Conservation (phyloP, 2,797 vertebrate genomes). For the Pangasius djambal region DNA sequence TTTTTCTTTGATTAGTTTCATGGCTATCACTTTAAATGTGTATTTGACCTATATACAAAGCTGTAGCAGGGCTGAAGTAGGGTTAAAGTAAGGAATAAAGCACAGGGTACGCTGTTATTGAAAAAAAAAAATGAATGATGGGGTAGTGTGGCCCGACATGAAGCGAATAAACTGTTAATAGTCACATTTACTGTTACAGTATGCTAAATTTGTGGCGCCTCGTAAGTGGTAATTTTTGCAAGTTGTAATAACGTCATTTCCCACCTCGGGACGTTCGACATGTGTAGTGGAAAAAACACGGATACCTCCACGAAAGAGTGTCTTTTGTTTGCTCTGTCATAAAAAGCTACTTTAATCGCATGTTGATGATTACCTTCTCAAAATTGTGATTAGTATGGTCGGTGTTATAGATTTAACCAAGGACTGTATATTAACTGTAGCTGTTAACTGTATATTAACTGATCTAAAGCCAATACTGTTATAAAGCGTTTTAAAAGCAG, state of each 20-base stretch:
- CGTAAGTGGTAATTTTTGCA: not conserved
- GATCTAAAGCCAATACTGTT: not conserved
- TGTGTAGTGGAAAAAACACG: not conserved
- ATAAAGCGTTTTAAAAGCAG: not conserved
- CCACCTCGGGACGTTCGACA: not conserved
- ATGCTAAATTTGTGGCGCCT: not conserved
- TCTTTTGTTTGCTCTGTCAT: not conserved
- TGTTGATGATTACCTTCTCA: too few species aligned
- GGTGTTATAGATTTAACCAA: too few species aligned
- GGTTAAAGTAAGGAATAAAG: not conserved
- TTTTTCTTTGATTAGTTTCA: not conserved
- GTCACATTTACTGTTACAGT: not conserved
- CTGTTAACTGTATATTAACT: not conserved
- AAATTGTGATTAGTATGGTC: too few species aligned
- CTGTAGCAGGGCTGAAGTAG: not conserved
- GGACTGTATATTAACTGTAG: not conserved
- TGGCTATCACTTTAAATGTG: conserved; percentile 38
- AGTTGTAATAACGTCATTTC: not conserved
- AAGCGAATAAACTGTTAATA: not conserved
- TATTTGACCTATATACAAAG: conserved; percentile 50
- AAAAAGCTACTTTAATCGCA: not conserved
- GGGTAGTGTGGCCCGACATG: not conserved
- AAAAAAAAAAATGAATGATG: not conserved
- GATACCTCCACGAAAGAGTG: not conserved
- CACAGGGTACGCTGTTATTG: not conserved